These are phyloP conservation scores for Uria aalge DNA, from an alignment of 2,113 vertebrate species.

Conservation along the genomic window DNA sequence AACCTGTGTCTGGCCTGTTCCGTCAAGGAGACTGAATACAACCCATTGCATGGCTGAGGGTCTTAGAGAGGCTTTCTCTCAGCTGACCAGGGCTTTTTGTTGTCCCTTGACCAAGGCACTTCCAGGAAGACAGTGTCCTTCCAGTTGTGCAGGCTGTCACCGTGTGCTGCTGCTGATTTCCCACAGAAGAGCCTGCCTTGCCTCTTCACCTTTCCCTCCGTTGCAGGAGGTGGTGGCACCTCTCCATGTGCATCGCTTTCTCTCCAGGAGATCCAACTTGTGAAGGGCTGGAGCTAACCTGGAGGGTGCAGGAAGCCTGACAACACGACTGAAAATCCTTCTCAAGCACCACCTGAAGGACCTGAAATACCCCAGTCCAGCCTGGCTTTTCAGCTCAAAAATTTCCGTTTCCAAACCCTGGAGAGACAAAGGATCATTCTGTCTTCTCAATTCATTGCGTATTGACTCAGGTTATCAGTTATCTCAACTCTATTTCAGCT, in stretches of 20 bases:
- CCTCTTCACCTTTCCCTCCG: neutral
- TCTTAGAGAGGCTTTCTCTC: neutral
- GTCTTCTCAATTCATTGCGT: neutral
- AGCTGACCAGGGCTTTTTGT: neutral
- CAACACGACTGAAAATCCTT: neutral
- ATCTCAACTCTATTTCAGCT: neutral
- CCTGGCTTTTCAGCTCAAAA: neutral
- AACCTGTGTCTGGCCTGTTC: neutral
- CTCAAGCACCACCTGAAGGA: neutral
- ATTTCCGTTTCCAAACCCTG: neutral
- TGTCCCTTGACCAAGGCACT: neutral
- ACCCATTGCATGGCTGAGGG: neutral
- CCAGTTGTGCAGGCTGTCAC: neutral
- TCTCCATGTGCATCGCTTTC: neutral
- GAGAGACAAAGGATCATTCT: neutral
- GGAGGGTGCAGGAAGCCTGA: neutral
- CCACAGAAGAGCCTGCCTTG: neutral
- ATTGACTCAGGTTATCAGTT: slow-evolving; percentile 10
- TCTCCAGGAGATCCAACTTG: neutral
- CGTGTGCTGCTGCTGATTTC: neutral
- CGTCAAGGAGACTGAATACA: neutral
- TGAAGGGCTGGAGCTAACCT: neutral
- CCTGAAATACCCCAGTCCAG: neutral
- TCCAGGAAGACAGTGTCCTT: neutral
- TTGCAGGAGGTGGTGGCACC: neutral